Base-by-base conservation (phyloP, 2,888 invertebrate species). In the Teleiodes luculella region DNA sequence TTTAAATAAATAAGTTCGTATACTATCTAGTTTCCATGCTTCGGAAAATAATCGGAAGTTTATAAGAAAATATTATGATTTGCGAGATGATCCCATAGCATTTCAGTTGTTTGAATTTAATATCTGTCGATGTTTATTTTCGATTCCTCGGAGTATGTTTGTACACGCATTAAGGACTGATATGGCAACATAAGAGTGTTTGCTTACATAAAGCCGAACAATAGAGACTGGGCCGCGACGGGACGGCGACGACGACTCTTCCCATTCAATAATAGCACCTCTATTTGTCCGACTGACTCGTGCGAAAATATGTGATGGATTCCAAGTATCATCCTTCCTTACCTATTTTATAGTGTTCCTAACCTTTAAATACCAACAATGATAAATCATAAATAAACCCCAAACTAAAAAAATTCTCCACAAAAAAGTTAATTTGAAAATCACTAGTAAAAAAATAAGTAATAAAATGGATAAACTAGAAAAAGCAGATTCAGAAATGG, bases 181-280 rank as follows among this genome's bases (percentile, higher is more conserved):
- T 83, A 80, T 80, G 76, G 67, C 79, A 80, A 85, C 80, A 80
- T 80, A 80, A 77, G 80, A 75, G 76, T 80, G 80, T 82, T 81
- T 80, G 76, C 76, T 74, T 72, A 80, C 72, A 78, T 70, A 72
- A 67, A 67, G 57, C 51, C 69, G 73, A 74, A 83, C 83, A 86
- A 84, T 83, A 76, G 78, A 54, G 61, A 70, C 67, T 68, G 60
- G 63, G 72, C 70, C 65, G 62, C 67, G 64, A 63, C 65, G 57
- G 70, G 55, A 55, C 63, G 62, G 55, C 65, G 67, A 58, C 68
- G 62, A 66, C 61, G 24, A 24, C 66, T 62, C 61, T 57, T 56
- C 61, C 70, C 62, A 72, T 65, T 70, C 72, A 68, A 75, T 76
- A 73, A 72, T 68, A 64, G 60, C 70, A 59, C 63, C 68, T 69